Evolutionary conservation across 2,113 vertebrate genomes (phyloP), one percentile per base, ranked within the genome.

Genomic region (Ahaetulla prasina): DNA sequence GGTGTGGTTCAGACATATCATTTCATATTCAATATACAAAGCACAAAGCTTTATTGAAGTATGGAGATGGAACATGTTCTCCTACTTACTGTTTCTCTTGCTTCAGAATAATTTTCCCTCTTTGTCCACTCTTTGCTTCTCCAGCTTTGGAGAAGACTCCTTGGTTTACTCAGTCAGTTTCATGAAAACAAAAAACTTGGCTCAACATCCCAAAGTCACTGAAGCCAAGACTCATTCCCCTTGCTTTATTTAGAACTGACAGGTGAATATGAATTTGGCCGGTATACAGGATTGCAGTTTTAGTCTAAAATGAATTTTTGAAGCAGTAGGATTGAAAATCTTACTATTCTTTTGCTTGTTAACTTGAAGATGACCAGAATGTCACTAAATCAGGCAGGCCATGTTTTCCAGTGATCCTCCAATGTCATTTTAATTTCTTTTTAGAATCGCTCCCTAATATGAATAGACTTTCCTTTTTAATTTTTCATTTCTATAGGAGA

Each of bases 391-490:
- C 49, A 91, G 91, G 49, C 88, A 94, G 94, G 54, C 87, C 50
- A 30, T 89, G 10, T 95, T 95, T 89, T 95, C 93, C 22, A 94
- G 55, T 10, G 1, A 96, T 96, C 95, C 93, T 53, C 89, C 50
- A 35, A 92, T 96, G 92, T 92, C 95, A 92, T 94, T 95, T 92
- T 93, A 88, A 9, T 92, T 92, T 91, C 89, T 93, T 94, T 95
- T 91, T 95, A 91, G 95, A 97, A 96, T 93, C 89, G 88, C 84
- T 96, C 93, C 96, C 91, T 96, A 97, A 96, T 97, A 95, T 97
- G 97, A 98, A 95, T 94, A 91, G 53, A 49, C 12, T 93, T n/a
- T 57, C 91, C 91, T 94, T 94, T 89, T 47, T n/a, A n/a, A n/a
- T n/a, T 43, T 55, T 9, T 11, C 0, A 91, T 92, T 97, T 96